Evolutionary conservation across 2,797 vertebrate genomes (phyloP).

Genomic region (Helarctos malayanus): DNA sequence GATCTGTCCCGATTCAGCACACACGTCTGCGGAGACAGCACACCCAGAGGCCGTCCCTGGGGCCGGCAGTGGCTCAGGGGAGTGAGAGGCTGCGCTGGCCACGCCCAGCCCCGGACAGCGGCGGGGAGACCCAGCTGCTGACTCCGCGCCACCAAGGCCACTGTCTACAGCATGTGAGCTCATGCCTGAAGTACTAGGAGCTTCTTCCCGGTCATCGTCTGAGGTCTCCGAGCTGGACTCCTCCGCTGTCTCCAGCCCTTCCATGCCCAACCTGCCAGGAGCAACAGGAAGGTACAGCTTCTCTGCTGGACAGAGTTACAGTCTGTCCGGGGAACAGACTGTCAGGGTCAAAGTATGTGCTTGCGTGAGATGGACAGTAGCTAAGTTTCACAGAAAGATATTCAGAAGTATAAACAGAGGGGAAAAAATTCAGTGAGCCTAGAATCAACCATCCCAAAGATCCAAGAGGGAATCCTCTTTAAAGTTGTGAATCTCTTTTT

Average conservation of each 20-base stretch:
- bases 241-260: constrained; percentile 87
- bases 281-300: neutral
- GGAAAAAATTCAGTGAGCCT: neutral
- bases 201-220: constrained; percentile 85
- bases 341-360: neutral
- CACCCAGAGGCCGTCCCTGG: neutral
- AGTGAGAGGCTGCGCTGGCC: constrained; percentile 47
- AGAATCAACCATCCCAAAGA: neutral
- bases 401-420: neutral
- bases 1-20: neutral
- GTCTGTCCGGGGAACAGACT: neutral
- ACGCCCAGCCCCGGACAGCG: constrained; percentile 60
- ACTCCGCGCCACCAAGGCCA: neutral
- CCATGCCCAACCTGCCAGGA: constrained; percentile 88
- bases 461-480: neutral
- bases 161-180: constrained; percentile 48
- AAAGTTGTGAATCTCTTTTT: neutral
- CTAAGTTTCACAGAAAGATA: neutral
- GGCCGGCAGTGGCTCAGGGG: constrained; percentile 42
- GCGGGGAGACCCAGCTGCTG: constrained; percentile 29
- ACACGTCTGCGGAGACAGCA: neutral
- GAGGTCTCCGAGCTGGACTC: constrained; percentile 87
- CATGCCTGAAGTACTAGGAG: constrained; percentile 75
- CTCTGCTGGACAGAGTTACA: neutral
- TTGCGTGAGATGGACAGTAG: neutral